Conservation (phyloP, 2,797 vertebrate species). For the Schizopygopsis pylzovi region DNA sequence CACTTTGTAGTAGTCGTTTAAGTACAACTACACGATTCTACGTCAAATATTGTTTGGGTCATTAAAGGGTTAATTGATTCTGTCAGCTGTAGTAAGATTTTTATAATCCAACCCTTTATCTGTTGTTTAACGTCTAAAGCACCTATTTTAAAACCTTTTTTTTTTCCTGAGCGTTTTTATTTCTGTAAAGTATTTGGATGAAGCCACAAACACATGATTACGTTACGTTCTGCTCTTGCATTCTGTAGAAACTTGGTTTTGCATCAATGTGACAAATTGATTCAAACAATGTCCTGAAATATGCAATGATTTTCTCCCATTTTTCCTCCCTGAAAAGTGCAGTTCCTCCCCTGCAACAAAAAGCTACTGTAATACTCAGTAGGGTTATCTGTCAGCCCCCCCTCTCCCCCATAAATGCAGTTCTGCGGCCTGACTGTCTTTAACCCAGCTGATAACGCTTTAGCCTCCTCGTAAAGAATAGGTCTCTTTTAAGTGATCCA, state of each 20-base stretch:
- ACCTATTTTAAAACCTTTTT: background rate
- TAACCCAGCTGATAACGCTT: slow-evolving; percentile 69
- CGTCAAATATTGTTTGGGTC: background rate
- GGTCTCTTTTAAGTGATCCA: slow-evolving; percentile 69
- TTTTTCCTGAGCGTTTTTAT: background rate
- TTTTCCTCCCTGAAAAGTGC: slow-evolving; percentile 51
- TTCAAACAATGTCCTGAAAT: slow-evolving; percentile 48
- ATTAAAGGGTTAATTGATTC: background rate
- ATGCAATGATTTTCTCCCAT: slow-evolving; percentile 51
- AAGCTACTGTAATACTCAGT: slow-evolving; percentile 66
- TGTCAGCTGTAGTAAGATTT: background rate
- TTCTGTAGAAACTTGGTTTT: slow-evolving; percentile 31
- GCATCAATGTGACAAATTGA: slow-evolving; percentile 54
- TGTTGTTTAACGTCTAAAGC: background rate
- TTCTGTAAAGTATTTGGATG: slow-evolving; percentile 11
- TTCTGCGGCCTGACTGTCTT: slow-evolving; percentile 60
- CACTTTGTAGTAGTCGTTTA: background rate
- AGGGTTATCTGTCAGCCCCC: slow-evolving; percentile 63
- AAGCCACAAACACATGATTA: background rate
- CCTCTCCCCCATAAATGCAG: slow-evolving; percentile 44
- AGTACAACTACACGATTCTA: background rate
- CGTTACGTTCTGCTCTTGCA: background rate
- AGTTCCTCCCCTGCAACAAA: slow-evolving; percentile 56
- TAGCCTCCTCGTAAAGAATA: slow-evolving; percentile 64
- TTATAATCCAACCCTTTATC: background rate